Conservation (phyloP, 1,140 invertebrate genomes). For the Nautilus pompilius region DNA sequence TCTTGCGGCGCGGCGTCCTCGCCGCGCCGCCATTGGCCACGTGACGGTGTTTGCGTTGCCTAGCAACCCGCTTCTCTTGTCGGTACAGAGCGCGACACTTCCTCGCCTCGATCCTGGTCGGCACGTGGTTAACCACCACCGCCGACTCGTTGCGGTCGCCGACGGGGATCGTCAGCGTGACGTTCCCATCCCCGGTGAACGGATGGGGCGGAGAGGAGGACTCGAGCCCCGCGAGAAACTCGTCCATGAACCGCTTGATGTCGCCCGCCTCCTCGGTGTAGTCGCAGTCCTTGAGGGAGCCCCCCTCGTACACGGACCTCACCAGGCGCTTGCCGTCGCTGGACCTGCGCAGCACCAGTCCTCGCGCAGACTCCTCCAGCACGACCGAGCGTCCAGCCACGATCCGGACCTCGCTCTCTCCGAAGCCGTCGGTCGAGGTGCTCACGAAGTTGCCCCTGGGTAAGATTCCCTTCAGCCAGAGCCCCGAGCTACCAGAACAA, state of each 20-base stretch:
- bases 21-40: neutral
- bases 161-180: neutral
- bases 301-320: slow-evolving; percentile 16
- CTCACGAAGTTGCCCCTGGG: slow-evolving; percentile 10
- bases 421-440: slow-evolving; percentile 9
- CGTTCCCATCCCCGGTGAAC: neutral
- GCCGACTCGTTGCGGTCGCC: neutral
- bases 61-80: neutral
- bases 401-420: slow-evolving; percentile 17
- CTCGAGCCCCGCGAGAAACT: neutral
- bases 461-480: neutral
- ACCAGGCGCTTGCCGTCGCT: slow-evolving; percentile 16
- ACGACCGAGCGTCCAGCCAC: slow-evolving; percentile 10
- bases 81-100: neutral
- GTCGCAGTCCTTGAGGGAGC: slow-evolving; percentile 15
- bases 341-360: slow-evolving; percentile 12
- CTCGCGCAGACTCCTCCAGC: neutral
- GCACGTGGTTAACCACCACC: neutral
- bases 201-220: neutral
- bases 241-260: slow-evolving; percentile 16
- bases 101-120: neutral
- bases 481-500: neutral
- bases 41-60: neutral
- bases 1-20: slow-evolving; percentile 4
- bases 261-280: slow-evolving; percentile 9